These are phyloP conservation scores for Barbus barbus DNA, from an alignment of 2,113 vertebrate species.

Conservation along the genomic window DNA sequence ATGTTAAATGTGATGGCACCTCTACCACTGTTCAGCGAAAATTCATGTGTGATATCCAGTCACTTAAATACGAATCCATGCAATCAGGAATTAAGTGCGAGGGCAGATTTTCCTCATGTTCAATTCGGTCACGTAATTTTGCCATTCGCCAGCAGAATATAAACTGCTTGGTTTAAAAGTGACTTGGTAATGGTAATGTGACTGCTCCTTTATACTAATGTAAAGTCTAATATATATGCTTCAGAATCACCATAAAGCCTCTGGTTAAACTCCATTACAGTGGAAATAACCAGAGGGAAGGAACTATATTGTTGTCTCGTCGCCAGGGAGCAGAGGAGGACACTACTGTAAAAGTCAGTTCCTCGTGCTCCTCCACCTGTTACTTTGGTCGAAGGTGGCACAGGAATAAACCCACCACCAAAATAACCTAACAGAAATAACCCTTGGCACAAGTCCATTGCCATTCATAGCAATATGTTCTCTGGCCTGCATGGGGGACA, in stretches of 20 bases:
- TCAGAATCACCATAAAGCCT: background rate
- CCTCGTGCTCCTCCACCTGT: conserved; percentile 60
- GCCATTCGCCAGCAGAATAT: too few species aligned
- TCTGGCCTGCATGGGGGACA: background rate
- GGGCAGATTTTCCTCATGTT: too few species aligned
- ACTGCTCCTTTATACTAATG: too few species aligned
- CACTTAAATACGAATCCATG: too few species aligned
- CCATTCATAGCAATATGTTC: conserved; percentile 29
- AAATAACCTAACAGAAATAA: conserved; percentile 71
- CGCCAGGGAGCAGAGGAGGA: background rate
- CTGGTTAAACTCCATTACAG: background rate
- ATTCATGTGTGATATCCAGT: too few species aligned
- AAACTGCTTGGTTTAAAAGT: too few species aligned
- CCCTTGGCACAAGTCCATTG: background rate
- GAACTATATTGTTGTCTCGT: background rate
- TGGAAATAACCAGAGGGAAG: conserved; percentile 13
- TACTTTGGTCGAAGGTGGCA: conserved; percentile 59
- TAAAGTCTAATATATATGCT: background rate
- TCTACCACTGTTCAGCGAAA: too few species aligned
- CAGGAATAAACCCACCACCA: conserved; percentile 62
- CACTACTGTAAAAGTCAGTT: too few species aligned
- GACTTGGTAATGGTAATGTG: too few species aligned
- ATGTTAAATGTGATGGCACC: too few species aligned
- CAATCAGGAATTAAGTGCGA: too few species aligned
- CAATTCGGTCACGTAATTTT: too few species aligned